Base-by-base conservation (phyloP, 2,797 vertebrate species). In the Mustela erminea region DNA sequence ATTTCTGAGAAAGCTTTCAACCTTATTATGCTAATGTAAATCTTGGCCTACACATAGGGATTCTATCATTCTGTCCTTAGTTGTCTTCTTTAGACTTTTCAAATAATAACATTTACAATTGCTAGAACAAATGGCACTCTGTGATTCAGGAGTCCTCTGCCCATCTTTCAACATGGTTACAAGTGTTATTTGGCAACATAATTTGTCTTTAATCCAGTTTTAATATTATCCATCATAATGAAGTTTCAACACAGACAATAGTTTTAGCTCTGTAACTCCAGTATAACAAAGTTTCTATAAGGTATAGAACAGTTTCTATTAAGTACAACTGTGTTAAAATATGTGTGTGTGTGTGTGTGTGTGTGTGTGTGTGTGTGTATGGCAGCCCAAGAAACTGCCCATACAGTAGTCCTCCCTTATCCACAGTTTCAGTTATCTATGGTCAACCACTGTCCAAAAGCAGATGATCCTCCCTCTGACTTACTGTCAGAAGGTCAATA, bases 1-100 rank as follows among this genome's bases (percentile, higher is more conserved):
- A 68, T 87, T 83, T 93, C 75, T 75, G 62, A 97, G 83, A 87
- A 90, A 75, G 25, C 29, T 93, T 85, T 90, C 75, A 92, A 49
- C 58, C 66, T 92, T 87, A 95, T 86, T 78, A 97, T 54, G 77
- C 13, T 96, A 97, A 97, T 95, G n/a, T 41, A 88, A 70, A 96
- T 86, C 41, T 96, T 96, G 92, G 56, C 84, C 46, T 64, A 38
- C 14, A 49, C 13, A 49, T 7, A 80, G 49, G 11, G 43, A 87
- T 93, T 92, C 49, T 49, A 70, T 93, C 70, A 87, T 92, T 75
- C 74, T 93, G 12, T n/a, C 23, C 11, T 56, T 35, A 41, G n/a
- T 62, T n/a, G 54, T 92, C 80, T 72, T 95, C 46, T 58, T 92
- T 49, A 94, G 68, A 38, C 4, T 66, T 90, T 62, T 82, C 15